Percentiles rank a stretch among this genome's conserved stretches.
phyloP scores from a whole-genome alignment of 2,113 vertebrate species.

The Cyprinodon brontotheroides region DNA sequence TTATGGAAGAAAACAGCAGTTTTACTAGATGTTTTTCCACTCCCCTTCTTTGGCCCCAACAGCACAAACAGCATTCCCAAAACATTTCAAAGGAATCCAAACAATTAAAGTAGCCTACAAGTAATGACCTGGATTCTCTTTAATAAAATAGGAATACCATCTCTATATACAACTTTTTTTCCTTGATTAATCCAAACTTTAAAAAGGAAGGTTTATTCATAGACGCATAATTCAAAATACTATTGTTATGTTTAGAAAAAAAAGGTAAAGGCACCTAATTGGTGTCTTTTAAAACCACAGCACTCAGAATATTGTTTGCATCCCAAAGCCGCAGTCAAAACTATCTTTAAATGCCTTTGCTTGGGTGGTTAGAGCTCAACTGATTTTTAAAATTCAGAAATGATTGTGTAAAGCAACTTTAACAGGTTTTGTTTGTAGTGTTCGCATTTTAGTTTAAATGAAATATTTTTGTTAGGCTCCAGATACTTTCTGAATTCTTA shows the following conservation, averaged over 20 bases:
- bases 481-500: background rate
- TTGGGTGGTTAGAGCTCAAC: background rate
- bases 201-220: background rate
- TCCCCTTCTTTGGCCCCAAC: background rate
- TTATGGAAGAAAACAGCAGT: background rate
- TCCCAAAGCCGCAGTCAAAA: background rate
- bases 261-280: background rate
- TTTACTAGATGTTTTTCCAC: background rate
- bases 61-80: background rate
- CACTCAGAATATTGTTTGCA: background rate
- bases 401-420: background rate
- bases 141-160: background rate
- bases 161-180: background rate
- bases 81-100: slow-evolving; percentile 1
- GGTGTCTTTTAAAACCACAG: background rate
- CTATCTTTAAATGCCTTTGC: background rate
- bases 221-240: background rate
- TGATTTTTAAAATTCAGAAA: background rate
- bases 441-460: no score
- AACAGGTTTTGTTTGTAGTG: background rate
- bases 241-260: background rate
- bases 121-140: background rate
- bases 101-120: slow-evolving; percentile 3
- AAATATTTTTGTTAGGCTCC: no score
- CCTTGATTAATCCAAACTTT: background rate